Percentiles rank a stretch among this genome's conserved stretches.
Evolutionary conservation across 1,140 invertebrate genomes (phyloP).

Genomic region (Mizuhopecten yessoensis): DNA sequence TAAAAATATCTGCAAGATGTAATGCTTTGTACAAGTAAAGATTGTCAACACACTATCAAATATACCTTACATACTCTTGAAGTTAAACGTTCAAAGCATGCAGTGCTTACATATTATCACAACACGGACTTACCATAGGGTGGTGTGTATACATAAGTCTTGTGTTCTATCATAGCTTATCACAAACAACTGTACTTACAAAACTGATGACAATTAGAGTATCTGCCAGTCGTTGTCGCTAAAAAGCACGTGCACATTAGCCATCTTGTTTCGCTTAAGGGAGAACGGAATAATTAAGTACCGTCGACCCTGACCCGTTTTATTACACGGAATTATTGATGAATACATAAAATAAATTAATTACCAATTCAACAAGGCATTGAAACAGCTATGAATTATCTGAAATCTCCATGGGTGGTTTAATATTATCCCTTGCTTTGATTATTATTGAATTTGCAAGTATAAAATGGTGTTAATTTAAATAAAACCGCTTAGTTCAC

Average conservation of each 20-base stretch:
- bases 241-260: background rate
- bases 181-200: too few relatives aligned
- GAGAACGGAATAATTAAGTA: background rate
- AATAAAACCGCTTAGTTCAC: background rate
- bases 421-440: background rate
- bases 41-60: too few relatives aligned
- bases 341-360: slow-evolving; percentile 36
- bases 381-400: background rate
- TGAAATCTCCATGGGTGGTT: background rate
- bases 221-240: background rate
- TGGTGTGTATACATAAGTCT: too few relatives aligned
- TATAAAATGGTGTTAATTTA: background rate
- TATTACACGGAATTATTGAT: background rate
- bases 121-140: too few relatives aligned
- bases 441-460: background rate
- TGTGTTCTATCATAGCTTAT: too few relatives aligned
- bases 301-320: background rate
- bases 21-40: too few relatives aligned
- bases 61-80: too few relatives aligned
- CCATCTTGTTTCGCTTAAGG: background rate
- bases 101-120: too few relatives aligned
- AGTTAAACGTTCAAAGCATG: too few relatives aligned
- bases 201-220: background rate
- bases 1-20: too few relatives aligned
- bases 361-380: background rate